Evolutionary conservation across 2,797 vertebrate species (phyloP).

Genomic region (Brotula barbata): DNA sequence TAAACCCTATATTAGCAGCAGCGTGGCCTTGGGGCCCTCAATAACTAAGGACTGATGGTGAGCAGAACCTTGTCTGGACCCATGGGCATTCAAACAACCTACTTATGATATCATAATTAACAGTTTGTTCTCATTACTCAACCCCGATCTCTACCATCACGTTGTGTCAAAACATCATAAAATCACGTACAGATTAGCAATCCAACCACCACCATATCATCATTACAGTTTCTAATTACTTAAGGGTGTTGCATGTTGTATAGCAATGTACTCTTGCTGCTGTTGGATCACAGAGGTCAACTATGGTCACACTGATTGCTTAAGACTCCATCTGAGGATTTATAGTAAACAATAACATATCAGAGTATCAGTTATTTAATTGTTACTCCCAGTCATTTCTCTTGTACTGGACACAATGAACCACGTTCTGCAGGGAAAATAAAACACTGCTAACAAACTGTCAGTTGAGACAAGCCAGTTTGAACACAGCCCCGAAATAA

Average conservation of each 20-base stretch:
- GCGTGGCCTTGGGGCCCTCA: conserved; percentile 31
- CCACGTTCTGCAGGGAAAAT: background rate
- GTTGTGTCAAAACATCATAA: too few relatives aligned
- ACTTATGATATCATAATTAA: background rate
- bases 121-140: background rate
- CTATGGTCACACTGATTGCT: too few relatives aligned
- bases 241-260: too few relatives aligned
- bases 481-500: conserved; percentile 10
- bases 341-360: too few relatives aligned
- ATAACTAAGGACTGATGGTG: background rate
- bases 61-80: background rate
- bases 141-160: background rate
- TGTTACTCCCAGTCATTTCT: too few relatives aligned
- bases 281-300: too few relatives aligned
- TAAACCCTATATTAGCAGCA: conserved; percentile 41
- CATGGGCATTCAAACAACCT: background rate
- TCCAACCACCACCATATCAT: too few relatives aligned
- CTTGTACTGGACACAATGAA: background rate
- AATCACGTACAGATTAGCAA: too few relatives aligned
- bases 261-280: too few relatives aligned
- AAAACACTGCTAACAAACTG: conserved; percentile 10
- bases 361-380: too few relatives aligned
- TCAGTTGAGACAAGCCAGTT: conserved; percentile 12
- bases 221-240: too few relatives aligned
- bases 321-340: too few relatives aligned